Base-by-base conservation (phyloP, 2,113 vertebrate species). In the Columbina picui region DNA sequence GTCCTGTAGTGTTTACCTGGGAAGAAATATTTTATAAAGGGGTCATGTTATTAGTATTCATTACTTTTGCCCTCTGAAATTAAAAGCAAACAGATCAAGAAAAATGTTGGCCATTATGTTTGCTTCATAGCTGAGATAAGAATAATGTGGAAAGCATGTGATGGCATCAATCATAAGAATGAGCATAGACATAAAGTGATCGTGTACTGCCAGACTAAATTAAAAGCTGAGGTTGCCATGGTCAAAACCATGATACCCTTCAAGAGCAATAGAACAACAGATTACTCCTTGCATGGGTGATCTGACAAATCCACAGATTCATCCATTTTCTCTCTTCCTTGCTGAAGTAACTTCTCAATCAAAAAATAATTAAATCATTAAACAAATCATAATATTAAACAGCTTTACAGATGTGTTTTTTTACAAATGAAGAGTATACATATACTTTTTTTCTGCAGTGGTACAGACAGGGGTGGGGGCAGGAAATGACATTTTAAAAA, bases 381-480 rank as follows among this genome's bases (percentile, higher is more conserved):
- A 76, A 2, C 3, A 94, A 82, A 70, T 50, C 1, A 14, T 59
- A 1, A 26, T 30, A 87, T 23, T 65, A 90, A 60, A 36, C 81
- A 80, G 21, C 3, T 86, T 94, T 76, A 36, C 1, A 41, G 25
- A 56, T 64, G 8, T 29, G 43, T 12, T 29, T 41, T 68, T 86
- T 83, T 61, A 30, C 6, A 80, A 55, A 68, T 7, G 36, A 74
- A 27, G 8, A 22, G 2, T 65, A 17, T 17, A 17, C 2, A 11
- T 16, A 23, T 38, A 41, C 3, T 8, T 85, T 38, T 84, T 81
- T 67, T 4, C 14, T 63, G 2, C 13, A 68, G 11, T 47, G 7
- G 1, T 27, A 10, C 16, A 79, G 9, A 32, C 3, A 49, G 4
- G 4, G 4, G 1, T 12, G 5, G 2, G 9, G 8, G 1, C 0